These are phyloP conservation scores for Perizoma flavofasciatum DNA, from an alignment of 2,888 invertebrate species.

Conservation along the genomic window DNA sequence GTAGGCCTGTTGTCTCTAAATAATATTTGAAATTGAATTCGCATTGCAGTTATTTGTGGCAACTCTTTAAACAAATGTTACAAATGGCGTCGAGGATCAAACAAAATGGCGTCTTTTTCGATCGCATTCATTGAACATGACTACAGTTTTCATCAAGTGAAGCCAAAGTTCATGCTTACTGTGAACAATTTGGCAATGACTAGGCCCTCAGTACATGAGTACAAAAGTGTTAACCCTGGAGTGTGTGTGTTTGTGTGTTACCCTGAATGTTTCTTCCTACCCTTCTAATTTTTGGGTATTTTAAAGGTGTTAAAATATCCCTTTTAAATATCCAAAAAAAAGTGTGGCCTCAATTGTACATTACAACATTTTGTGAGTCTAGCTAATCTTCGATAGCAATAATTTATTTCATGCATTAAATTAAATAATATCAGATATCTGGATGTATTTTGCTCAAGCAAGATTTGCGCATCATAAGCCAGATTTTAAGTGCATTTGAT, in stretches of 20 bases:
- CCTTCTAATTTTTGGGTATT: not conserved
- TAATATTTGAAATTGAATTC: no score
- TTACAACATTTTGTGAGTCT: no score
- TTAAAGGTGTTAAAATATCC: no score
- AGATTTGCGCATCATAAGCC: not conserved
- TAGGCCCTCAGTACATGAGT: slow-evolving; percentile 6
- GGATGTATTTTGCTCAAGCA: no score
- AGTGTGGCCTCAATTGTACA: no score
- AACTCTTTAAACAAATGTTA: no score
- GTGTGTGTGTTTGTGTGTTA: slow-evolving; percentile 2
- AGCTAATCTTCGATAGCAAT: no score
- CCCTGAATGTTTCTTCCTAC: not conserved
- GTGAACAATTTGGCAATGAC: slow-evolving; percentile 3
- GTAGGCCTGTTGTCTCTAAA: no score
- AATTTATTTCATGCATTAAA: no score
- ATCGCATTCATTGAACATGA: not conserved
- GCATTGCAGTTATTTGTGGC: no score
- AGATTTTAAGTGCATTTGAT: slow-evolving; percentile 1
- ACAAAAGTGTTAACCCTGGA: slow-evolving; percentile 8
- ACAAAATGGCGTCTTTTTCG: slow-evolving; percentile 1
- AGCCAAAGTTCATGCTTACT: not conserved
- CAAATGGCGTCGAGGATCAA: not conserved
- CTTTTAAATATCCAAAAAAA: no score
- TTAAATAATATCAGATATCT: no score
- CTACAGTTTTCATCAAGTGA: not conserved